phyloP scores from a whole-genome alignment of 2,797 vertebrate species.

The Ptychobarbus kaznakovi region DNA sequence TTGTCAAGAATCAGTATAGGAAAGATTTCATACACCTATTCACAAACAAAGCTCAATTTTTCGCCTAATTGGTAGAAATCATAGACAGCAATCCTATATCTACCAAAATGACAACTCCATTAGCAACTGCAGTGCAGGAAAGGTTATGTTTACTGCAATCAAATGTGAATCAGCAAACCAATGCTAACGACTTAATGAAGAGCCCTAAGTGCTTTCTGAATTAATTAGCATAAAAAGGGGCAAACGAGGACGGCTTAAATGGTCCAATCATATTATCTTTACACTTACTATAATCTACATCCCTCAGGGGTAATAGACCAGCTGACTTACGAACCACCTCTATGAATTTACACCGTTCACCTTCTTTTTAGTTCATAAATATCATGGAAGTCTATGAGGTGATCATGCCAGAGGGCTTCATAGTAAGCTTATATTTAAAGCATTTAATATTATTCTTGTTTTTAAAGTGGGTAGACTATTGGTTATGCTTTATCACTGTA shows the following conservation, averaged over 20 bases:
- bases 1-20: too few species aligned
- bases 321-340: conserved; percentile 11
- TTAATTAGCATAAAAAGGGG: conserved; percentile 35
- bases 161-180: conserved; percentile 60
- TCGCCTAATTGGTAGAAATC: neutral
- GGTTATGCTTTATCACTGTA: neutral
- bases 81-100: neutral
- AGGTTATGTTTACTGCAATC: conserved; percentile 61
- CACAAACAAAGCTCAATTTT: conserved; percentile 19
- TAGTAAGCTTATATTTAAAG: neutral
- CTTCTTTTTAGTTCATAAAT: neutral
- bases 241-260: conserved; percentile 3
- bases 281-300: neutral
- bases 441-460: neutral
- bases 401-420: neutral
- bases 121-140: conserved; percentile 59
- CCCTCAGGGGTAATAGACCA: neutral
- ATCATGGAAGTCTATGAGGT: neutral
- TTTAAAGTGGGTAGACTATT: neutral
- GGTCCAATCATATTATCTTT: conserved; percentile 13
- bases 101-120: conserved; percentile 61
- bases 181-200: conserved; percentile 23
- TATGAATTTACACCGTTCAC: neutral
- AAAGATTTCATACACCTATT: neutral
- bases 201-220: conserved; percentile 4